Evolutionary conservation across 2,888 invertebrate species (phyloP), one percentile per base, ranked within the genome.

Genomic region (Sinohyriopsis cumingii): DNA sequence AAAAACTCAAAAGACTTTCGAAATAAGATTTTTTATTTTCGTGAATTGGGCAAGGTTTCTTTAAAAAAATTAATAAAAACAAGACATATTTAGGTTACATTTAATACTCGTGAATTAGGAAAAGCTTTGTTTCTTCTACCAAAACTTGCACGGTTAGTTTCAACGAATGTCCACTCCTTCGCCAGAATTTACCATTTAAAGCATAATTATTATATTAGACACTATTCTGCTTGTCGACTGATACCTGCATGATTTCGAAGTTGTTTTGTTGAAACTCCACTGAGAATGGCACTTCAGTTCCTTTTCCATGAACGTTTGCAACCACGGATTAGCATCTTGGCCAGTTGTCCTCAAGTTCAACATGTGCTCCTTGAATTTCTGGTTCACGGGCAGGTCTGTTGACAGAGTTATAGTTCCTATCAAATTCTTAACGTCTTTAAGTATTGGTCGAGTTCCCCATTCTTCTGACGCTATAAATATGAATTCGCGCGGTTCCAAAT

Each of bases 201-300:
- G 33, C 33, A 33, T 33, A 33, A 7, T 33, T 33, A 33, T 33
- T 33, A 9, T 33, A 9, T 33, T 33, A 9, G 7, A 33, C 33
- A 33, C 33, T 33, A 6, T 33, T 9, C 33, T 33, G 33, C 33
- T 33, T 33, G 33, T 9, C 1, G 33, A 33, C 2, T 9, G 7
- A 33, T 68, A 77, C 77, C 54, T 70, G 65, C 77, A 77, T 33
- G 57, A 57, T 61, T n/a, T 22, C 19, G 53, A 55, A 4, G 72
- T 63, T 5, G 72, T 67, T 59, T 78, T 80, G 45, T 78, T 69
- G 57, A 69, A 82, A 57, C 78, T 80, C 76, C 78, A 78, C 55
- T 79, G 61, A 45, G 72, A 75, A 59, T 77, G 77, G 65, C 82
- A 82, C 15, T 68, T 60, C 59, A 75, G 74, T 20, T 66, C 63